phyloP scores from a whole-genome alignment of 2,797 vertebrate species.

The Mycteria americana region DNA sequence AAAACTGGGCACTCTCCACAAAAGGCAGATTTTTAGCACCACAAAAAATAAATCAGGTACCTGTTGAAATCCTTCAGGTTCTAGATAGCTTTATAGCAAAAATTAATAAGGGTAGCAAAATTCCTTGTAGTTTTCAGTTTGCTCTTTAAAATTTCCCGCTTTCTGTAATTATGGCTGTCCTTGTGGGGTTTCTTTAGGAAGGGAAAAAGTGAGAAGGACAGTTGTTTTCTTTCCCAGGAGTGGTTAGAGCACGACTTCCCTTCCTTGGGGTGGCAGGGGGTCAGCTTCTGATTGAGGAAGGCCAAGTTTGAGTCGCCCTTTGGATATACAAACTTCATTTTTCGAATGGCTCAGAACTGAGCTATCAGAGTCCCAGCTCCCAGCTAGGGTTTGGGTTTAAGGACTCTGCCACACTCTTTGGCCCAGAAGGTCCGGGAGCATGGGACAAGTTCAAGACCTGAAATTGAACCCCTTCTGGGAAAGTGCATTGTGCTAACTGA shows the following conservation, averaged over 20 bases:
- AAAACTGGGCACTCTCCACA: background rate
- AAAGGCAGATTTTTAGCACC: background rate
- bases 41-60: background rate
- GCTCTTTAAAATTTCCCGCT: background rate
- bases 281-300: background rate
- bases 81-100: background rate
- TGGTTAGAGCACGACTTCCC: background rate
- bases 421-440: slow-evolving; percentile 45
- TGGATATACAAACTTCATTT: background rate
- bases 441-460: slow-evolving; percentile 62
- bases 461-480: slow-evolving; percentile 58
- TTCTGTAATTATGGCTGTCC: background rate
- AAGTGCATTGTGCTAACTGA: slow-evolving; percentile 47
- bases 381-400: background rate
- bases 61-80: background rate
- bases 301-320: background rate
- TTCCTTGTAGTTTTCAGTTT: background rate
- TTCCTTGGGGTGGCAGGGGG: background rate
- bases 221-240: slow-evolving; percentile 20
- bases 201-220: background rate
- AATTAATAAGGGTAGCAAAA: background rate
- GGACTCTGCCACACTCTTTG: slow-evolving; percentile 11
- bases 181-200: background rate
- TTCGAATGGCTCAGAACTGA: background rate
- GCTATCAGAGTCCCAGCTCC: background rate